A percentile compares a stretch with the other conserved stretches of the same genome.
phyloP scores from a whole-genome alignment of 2,888 invertebrate genomes.

The Andrena hattorfiana region DNA sequence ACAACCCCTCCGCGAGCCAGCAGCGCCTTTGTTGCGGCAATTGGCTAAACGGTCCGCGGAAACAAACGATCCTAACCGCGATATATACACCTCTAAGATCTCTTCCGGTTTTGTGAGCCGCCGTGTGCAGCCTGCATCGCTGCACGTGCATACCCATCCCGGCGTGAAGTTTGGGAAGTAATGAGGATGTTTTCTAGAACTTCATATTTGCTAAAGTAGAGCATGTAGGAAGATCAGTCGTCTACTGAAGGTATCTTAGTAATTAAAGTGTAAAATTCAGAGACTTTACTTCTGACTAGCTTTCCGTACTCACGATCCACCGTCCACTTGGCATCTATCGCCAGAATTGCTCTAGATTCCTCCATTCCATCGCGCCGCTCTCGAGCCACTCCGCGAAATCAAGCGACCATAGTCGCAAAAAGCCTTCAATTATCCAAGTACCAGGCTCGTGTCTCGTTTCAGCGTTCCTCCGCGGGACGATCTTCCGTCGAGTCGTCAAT shows the following conservation, averaged over 20 bases:
- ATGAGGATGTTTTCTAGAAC: background rate
- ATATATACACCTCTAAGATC: constrained; percentile 67
- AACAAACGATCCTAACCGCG: constrained; percentile 80
- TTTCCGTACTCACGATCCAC: too few species aligned
- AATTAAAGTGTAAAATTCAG: too few species aligned
- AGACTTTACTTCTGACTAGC: too few species aligned
- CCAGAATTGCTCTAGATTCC: too few species aligned
- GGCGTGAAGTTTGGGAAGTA: background rate
- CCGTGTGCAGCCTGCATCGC: background rate
- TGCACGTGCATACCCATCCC: constrained; percentile 11
- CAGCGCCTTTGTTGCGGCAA: constrained; percentile 82
- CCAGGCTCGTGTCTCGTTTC: background rate
- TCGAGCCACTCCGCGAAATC: background rate
- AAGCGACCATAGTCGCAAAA: background rate
- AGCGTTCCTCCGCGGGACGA: background rate
- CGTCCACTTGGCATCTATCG: too few species aligned
- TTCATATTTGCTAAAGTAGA: too few species aligned
- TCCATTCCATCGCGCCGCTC: too few species aligned
- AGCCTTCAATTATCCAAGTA: constrained; percentile 26
- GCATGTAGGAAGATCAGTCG: too few species aligned
- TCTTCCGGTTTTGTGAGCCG: constrained; percentile 45
- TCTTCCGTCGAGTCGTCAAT: constrained; percentile 33
- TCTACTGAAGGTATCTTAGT: too few species aligned
- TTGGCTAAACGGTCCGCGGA: constrained; percentile 81
- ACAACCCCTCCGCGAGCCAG: constrained; percentile 81